Percentiles rank a stretch among this genome's conserved stretches.
phyloP scores from a whole-genome alignment of 2,113 vertebrate species.

The Pleuronectes platessa region DNA sequence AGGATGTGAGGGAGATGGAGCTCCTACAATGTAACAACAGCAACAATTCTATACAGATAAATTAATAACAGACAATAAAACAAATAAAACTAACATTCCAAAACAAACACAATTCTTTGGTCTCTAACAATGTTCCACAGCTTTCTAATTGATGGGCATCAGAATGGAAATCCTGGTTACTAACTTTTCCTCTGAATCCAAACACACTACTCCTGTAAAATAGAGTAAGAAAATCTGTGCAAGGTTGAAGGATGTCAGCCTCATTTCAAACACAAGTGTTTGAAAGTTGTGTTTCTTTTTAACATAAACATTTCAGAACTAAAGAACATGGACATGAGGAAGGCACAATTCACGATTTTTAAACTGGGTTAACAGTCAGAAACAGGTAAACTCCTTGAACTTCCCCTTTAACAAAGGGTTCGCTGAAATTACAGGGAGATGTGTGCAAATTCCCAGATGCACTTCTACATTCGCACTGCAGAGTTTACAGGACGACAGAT shows the following conservation, averaged over 20 bases:
- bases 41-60: constrained; percentile 26
- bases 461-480: not conserved
- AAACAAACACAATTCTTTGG: constrained; percentile 33
- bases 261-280: constrained; percentile 7
- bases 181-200: not conserved
- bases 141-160: not conserved
- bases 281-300: constrained; percentile 19
- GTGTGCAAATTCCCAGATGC: constrained; percentile 9
- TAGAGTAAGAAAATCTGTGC: constrained; percentile 39
- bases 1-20: not conserved
- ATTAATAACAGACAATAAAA: constrained; percentile 40
- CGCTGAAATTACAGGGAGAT: not conserved
- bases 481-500: not conserved
- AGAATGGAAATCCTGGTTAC: constrained; percentile 6
- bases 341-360: constrained; percentile 1
- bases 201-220: constrained; percentile 12
- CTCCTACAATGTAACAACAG: constrained; percentile 1
- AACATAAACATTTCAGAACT: not conserved
- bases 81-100: constrained; percentile 37
- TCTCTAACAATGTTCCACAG: constrained; percentile 25
- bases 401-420: not conserved
- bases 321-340: constrained; percentile 1
- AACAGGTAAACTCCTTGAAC: constrained; percentile 2
- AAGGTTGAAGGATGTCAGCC: constrained; percentile 1
- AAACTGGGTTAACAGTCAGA: not conserved